These are phyloP conservation scores for Chironomus tentans DNA, from an alignment of 2,888 invertebrate genomes.

Conservation along the genomic window DNA sequence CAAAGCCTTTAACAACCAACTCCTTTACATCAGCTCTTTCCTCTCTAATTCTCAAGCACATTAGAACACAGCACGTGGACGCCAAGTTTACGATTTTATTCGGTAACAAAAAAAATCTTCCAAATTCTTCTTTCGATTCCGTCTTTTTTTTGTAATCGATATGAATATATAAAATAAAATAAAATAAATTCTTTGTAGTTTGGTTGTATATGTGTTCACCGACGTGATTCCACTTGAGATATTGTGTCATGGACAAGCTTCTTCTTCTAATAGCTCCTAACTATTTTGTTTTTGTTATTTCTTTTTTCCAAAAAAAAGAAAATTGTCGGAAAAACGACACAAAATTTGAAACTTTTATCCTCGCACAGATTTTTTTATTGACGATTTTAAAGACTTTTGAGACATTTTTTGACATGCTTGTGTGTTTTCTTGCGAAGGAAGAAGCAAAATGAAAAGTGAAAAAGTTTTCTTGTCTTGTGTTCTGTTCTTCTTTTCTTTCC, in stretches of 20 bases:
- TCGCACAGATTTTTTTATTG: background rate
- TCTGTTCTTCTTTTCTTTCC: no score
- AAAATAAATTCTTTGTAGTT: no score
- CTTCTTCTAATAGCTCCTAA: no score
- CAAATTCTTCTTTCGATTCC: background rate
- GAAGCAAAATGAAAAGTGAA: no score
- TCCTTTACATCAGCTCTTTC: no score
- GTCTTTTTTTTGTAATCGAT: slow-evolving; percentile 1
- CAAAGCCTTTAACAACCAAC: no score
- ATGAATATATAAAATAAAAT: background rate
- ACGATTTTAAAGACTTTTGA: background rate
- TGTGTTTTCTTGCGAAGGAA: no score
- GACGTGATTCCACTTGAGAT: background rate
- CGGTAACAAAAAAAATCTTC: no score
- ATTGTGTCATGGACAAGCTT: background rate
- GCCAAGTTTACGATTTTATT: background rate
- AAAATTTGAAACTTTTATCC: background rate
- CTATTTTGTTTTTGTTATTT: no score
- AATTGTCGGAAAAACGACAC: no score
- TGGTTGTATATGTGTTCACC: background rate
- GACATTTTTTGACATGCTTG: no score
- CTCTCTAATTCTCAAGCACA: background rate
- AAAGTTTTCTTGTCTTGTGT: no score
- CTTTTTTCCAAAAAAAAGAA: background rate
- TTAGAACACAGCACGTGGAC: slow-evolving; percentile 2